These are phyloP conservation scores for Passer montanus DNA, from an alignment of 2,113 vertebrate species.

Conservation along the genomic window DNA sequence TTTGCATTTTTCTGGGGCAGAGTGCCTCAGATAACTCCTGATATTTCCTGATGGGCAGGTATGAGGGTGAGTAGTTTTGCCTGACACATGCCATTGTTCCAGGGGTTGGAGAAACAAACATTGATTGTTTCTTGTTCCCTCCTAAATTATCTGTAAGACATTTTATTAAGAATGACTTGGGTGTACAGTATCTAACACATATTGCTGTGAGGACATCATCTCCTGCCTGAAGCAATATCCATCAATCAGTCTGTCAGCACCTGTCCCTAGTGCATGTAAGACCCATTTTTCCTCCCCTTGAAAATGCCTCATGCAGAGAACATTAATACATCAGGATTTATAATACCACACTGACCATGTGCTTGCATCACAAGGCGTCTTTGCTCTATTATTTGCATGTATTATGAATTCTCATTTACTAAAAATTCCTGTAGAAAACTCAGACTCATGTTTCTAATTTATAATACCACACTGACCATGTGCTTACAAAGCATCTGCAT, in stretches of 20 bases:
- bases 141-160: neutral
- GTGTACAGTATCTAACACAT: neutral
- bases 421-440: neutral
- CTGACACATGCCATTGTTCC: neutral
- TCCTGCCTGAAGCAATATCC: constrained; percentile 1
- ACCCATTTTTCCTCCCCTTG: constrained; percentile 33
- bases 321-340: constrained; percentile 46
- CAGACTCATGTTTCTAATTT: constrained; percentile 13
- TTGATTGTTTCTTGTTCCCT: neutral
- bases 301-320: constrained; percentile 21
- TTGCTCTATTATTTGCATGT: neutral
- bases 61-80: neutral
- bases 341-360: neutral
- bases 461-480: neutral
- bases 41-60: neutral
- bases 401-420: constrained; percentile 14
- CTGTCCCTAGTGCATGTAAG: constrained; percentile 4
- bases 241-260: constrained; percentile 30
- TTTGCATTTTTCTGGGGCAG: neutral
- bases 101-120: neutral
- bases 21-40: neutral
- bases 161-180: constrained; percentile 24
- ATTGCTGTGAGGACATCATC: neutral
- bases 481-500: constrained; percentile 42
- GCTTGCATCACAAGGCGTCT: constrained; percentile 41